A percentile compares a stretch with the other conserved stretches of the same genome.
Conservation (phyloP, 2,888 invertebrate genomes). For the Liodrosophila aerea region DNA sequence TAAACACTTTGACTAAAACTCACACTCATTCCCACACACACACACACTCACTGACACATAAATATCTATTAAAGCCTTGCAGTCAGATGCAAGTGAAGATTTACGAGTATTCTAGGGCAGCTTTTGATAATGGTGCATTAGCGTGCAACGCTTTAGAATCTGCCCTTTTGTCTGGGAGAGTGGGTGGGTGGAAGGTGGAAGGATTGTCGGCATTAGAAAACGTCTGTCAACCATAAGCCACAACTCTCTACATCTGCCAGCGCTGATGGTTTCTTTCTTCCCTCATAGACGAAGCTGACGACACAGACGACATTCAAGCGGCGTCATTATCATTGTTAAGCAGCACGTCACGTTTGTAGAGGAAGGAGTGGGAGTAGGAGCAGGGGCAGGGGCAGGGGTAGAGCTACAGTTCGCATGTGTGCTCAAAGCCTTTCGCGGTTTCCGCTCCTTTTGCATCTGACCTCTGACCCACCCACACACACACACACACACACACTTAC, state of each 20-base stretch:
- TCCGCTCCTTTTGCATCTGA: constrained; percentile 45
- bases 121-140: constrained; percentile 74
- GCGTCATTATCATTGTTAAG: constrained; percentile 65
- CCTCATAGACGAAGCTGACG: neutral
- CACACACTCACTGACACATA: constrained; percentile 41
- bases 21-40: constrained; percentile 9
- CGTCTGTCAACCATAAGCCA: constrained; percentile 47
- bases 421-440: constrained; percentile 51
- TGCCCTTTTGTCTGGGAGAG: constrained; percentile 51
- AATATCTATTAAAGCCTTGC: constrained; percentile 70
- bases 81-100: constrained; percentile 70
- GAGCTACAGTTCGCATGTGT: constrained; percentile 55
- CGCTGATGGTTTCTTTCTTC: neutral
- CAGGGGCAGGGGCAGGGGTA: too few relatives aligned
- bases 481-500: neutral
- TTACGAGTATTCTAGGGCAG: constrained; percentile 58
- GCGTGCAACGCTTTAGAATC: constrained; percentile 62
- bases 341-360: constrained; percentile 53
- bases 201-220: constrained; percentile 30
- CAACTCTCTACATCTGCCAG: constrained; percentile 19
- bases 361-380: too few relatives aligned
- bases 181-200: neutral
- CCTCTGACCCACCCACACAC: constrained; percentile 49
- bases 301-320: constrained; percentile 16
- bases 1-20: constrained; percentile 25